Conservation (phyloP, 2,113 vertebrate species). For the Sylvicapra grimmia region DNA sequence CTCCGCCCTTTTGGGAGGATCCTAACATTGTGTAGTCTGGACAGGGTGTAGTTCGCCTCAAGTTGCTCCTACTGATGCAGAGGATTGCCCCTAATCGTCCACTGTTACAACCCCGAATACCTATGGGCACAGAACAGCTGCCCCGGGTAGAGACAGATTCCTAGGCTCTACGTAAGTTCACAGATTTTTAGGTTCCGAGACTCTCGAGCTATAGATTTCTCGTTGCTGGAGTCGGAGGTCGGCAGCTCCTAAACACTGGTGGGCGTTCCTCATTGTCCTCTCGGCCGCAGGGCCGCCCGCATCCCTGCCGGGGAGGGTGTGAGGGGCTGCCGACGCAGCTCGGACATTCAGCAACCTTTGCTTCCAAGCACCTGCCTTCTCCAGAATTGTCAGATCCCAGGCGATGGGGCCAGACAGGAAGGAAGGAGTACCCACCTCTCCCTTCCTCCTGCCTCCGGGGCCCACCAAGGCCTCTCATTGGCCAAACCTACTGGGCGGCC, state of each 20-base stretch:
- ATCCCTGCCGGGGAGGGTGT: not conserved
- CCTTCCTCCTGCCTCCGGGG: not conserved
- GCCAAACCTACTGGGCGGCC: not conserved
- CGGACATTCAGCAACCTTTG: not conserved
- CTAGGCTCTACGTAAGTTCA: not conserved
- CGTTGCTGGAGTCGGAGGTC: not conserved
- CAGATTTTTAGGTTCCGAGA: not conserved
- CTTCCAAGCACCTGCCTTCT: not conserved
- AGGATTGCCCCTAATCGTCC: not conserved
- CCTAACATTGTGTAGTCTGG: not conserved
- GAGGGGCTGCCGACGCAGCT: not conserved
- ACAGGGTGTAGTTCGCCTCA: not conserved
- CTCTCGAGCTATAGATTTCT: not conserved
- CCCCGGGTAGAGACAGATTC: not conserved
- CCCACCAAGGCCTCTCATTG: not conserved
- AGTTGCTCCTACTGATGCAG: not conserved
- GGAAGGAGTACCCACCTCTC: not conserved
- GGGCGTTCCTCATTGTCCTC: not conserved
- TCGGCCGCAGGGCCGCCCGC: fast-evolving
- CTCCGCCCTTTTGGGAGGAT: not conserved
- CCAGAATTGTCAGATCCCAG: not conserved
- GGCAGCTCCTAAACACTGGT: not conserved
- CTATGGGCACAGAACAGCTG: not conserved
- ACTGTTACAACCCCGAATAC: not conserved
- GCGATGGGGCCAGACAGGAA: not conserved